Percentiles rank a stretch among this genome's conserved stretches.
These are phyloP conservation scores for Hylaea fasciaria DNA, from an alignment of 2,888 invertebrate genomes.

Conservation along the genomic window DNA sequence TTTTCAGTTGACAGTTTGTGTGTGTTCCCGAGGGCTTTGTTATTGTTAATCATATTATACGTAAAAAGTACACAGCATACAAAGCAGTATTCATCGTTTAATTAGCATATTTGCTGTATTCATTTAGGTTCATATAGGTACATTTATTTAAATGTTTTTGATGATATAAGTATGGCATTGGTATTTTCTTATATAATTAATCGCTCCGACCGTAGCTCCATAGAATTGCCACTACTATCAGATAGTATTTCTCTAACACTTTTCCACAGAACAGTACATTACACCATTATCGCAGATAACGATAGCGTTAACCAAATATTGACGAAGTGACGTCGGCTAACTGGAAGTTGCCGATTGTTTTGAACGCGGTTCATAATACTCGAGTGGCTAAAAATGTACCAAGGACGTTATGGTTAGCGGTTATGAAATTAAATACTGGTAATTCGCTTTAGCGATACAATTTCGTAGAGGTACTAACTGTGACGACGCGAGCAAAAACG, in stretches of 20 bases:
- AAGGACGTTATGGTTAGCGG: constrained; percentile 53
- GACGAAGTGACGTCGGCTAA: constrained; percentile 61
- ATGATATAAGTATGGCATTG: no score
- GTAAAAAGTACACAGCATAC: no score
- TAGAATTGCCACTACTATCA: not conserved
- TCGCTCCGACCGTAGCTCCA: not conserved
- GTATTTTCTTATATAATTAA: no score
- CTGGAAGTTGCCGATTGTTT: constrained; percentile 36
- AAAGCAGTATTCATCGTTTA: no score
- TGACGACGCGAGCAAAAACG: no score
- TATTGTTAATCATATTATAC: no score
- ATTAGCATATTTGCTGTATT: no score
- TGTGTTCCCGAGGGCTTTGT: no score
- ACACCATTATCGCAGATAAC: constrained; percentile 56
- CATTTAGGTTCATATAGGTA: no score
- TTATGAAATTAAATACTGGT: constrained; percentile 11
- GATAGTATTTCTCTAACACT: constrained; percentile 9
- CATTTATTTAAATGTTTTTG: no score
- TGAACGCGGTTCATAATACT: constrained; percentile 52
- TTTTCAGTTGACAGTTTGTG: no score
- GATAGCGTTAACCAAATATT: constrained; percentile 72
- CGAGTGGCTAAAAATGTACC: constrained; percentile 57
- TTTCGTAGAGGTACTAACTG: no score
- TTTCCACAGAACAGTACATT: constrained; percentile 38
- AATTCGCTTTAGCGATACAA: not conserved